Conservation (phyloP, 1,140 invertebrate species). For the Oppia nitens region DNA sequence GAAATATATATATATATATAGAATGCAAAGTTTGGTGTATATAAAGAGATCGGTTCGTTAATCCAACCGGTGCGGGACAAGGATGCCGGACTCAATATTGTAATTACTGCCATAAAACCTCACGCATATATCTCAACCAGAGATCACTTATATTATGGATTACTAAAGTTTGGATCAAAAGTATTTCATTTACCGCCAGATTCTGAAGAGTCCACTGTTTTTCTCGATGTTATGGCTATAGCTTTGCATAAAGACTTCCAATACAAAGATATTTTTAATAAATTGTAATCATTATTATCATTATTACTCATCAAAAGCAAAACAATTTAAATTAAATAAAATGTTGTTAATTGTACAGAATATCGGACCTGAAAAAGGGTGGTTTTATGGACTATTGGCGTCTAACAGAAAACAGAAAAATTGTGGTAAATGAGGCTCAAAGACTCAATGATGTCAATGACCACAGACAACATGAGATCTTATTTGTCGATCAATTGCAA, state of each 20-base stretch:
- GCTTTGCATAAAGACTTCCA: background rate
- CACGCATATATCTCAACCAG: background rate
- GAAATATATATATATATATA: background rate
- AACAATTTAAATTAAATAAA: no score
- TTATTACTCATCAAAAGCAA: no score
- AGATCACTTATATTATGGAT: background rate
- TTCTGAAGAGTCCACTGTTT: background rate
- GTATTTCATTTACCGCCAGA: background rate
- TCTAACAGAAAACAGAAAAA: background rate
- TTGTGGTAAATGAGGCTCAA: background rate
- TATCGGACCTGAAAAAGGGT: background rate
- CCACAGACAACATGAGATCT: background rate
- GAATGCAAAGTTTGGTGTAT: background rate
- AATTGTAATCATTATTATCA: no score
- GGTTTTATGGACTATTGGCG: background rate
- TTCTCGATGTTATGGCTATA: background rate
- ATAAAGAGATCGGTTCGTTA: background rate
- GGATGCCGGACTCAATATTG: background rate
- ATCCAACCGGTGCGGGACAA: background rate
- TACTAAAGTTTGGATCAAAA: background rate
- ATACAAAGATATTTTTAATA: background rate
- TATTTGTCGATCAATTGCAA: background rate
- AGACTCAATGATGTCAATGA: background rate
- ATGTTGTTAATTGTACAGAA: background rate
- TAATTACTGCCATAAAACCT: background rate